Conservation (phyloP, 2,888 invertebrate species). For the Dryococelus australis region DNA sequence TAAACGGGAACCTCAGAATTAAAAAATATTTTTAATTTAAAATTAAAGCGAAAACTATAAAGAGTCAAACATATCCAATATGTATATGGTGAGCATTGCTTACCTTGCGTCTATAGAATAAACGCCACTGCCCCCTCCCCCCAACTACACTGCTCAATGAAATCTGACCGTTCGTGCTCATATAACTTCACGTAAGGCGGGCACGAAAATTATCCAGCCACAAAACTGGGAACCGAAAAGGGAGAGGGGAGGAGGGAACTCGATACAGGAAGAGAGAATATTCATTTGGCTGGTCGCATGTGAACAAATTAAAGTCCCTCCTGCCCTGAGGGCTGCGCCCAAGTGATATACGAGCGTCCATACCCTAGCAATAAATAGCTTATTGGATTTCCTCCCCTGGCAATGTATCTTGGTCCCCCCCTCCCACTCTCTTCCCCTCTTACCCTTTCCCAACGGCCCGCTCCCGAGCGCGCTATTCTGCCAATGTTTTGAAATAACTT, state of each 20-base stretch:
- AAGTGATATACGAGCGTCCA: slow-evolving; percentile 11
- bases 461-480: neutral
- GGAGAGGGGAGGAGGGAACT: neutral
- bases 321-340: slow-evolving; percentile 6
- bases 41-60: too few species aligned
- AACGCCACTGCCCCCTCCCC: too few species aligned
- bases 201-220: neutral
- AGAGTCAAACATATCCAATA: too few species aligned
- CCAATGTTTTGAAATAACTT: slow-evolving; percentile 9
- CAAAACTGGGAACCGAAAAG: neutral
- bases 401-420: slow-evolving; percentile 16
- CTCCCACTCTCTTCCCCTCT: neutral
- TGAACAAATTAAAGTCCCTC: slow-evolving; percentile 1
- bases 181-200: neutral
- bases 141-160: too few species aligned
- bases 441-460: neutral
- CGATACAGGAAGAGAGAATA: neutral
- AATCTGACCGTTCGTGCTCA: too few species aligned
- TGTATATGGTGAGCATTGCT: too few species aligned
- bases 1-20: too few species aligned
- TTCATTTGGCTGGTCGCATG: slow-evolving; percentile 3
- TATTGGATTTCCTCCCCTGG: neutral
- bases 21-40: too few species aligned
- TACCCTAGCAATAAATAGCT: slow-evolving; percentile 3
- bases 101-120: too few species aligned